phyloP scores from a whole-genome alignment of 2,888 invertebrate genomes.

The Xestia sexstrigata region DNA sequence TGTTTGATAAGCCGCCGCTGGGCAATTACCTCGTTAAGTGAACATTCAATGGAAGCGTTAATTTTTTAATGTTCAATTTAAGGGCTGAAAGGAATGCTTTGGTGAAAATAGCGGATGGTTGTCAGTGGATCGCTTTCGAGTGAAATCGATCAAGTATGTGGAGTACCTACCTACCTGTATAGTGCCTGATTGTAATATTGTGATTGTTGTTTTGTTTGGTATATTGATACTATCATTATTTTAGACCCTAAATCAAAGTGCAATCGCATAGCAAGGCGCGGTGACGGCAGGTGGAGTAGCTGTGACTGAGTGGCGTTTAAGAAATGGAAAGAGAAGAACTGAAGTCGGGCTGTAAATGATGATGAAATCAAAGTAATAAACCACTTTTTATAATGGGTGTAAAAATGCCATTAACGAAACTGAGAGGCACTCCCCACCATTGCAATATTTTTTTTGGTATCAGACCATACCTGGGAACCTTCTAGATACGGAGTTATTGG shows the following conservation, averaged over 20 bases:
- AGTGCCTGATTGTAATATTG: not conserved
- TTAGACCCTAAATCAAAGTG: not conserved
- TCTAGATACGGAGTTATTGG: too few relatives aligned
- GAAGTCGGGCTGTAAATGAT: too few relatives aligned
- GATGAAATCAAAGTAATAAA: not conserved
- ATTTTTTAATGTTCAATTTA: not conserved
- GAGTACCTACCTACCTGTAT: not conserved
- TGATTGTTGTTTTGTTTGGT: not conserved
- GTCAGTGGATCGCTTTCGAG: not conserved
- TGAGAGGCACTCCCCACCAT: too few relatives aligned
- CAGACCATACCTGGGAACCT: too few relatives aligned
- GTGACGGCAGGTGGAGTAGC: too few relatives aligned
- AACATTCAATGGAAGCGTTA: not conserved
- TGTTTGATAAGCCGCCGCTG: not conserved
- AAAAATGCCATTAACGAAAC: too few relatives aligned
- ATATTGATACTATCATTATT: not conserved
- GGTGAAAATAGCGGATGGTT: not conserved
- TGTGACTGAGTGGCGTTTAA: too few relatives aligned
- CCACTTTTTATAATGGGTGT: not conserved
- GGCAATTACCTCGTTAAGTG: not conserved
- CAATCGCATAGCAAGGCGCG: too few relatives aligned
- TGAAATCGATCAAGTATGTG: slow-evolving; percentile 7
- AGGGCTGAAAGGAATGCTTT: slow-evolving; percentile 15
- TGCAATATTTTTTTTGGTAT: too few relatives aligned
- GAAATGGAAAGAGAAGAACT: too few relatives aligned